These are phyloP conservation scores for Pyrocephalus nanus DNA, from an alignment of 2,797 vertebrate species.

Conservation along the genomic window DNA sequence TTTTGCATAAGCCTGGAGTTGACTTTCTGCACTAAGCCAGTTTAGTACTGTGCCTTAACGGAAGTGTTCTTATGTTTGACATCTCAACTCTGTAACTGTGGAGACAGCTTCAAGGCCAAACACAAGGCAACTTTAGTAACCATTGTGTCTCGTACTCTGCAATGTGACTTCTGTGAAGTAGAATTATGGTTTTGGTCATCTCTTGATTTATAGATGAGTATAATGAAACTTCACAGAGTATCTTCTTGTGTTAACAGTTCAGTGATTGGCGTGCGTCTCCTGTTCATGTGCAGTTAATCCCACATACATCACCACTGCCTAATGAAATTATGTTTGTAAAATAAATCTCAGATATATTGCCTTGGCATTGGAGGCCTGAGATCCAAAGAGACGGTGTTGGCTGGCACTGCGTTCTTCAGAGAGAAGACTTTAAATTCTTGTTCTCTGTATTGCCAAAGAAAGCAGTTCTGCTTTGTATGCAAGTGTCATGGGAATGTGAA, in stretches of 20 bases:
- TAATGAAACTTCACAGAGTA: background rate
- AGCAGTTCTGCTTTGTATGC: background rate
- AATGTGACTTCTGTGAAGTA: background rate
- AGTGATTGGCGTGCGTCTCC: background rate
- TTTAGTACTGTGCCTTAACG: background rate
- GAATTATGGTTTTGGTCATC: background rate
- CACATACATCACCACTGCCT: background rate
- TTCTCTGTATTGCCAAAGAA: background rate
- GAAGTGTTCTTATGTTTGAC: background rate
- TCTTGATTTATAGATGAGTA: background rate
- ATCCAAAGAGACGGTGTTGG: background rate
- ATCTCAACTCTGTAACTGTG: background rate
- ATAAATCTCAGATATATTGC: background rate
- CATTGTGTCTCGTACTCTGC: fast-evolving
- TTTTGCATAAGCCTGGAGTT: background rate
- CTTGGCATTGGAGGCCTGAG: background rate
- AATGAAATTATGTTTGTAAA: background rate
- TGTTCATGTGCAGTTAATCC: background rate
- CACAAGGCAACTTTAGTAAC: background rate
- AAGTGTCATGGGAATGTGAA: background rate
- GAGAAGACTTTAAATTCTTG: background rate
- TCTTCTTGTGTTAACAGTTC: background rate
- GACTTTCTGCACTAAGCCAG: background rate
- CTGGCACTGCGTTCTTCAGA: background rate
- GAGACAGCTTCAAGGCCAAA: constrained; percentile 36